Conservation (phyloP, 2,113 vertebrate genomes). For the Melierax canorus region DNA sequence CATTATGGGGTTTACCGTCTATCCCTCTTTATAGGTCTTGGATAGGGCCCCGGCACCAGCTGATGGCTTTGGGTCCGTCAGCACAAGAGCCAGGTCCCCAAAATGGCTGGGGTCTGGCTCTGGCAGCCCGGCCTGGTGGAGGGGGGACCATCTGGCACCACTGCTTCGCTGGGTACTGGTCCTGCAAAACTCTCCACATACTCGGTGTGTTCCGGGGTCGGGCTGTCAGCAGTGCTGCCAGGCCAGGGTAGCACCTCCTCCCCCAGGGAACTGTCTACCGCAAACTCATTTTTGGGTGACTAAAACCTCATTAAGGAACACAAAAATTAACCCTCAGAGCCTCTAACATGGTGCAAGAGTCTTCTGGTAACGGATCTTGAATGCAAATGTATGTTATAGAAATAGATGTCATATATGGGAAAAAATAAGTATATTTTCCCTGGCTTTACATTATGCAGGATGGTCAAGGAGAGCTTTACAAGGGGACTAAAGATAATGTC, state of each 20-base stretch:
- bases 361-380: not conserved
- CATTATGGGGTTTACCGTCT: not conserved
- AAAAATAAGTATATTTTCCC: not conserved
- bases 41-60: not conserved
- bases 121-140: not conserved
- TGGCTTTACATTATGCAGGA: not conserved
- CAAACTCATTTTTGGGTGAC: not conserved
- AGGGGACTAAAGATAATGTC: not conserved
- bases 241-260: not conserved
- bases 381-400: not conserved
- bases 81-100: not conserved
- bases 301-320: not conserved
- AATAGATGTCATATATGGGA: not conserved
- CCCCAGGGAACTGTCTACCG: too few species aligned
- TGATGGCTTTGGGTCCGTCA: not conserved
- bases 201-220: fast-evolving
- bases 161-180: not conserved
- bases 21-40: conserved; percentile 6
- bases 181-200: not conserved
- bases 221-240: fast-evolving
- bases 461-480: not conserved
- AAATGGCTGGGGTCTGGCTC: not conserved
- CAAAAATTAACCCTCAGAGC: not conserved
- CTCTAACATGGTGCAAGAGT: not conserved
- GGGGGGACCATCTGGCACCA: not conserved